These are phyloP conservation scores for Sternotherus odoratus DNA, from an alignment of 2,797 vertebrate genomes.

Conservation along the genomic window DNA sequence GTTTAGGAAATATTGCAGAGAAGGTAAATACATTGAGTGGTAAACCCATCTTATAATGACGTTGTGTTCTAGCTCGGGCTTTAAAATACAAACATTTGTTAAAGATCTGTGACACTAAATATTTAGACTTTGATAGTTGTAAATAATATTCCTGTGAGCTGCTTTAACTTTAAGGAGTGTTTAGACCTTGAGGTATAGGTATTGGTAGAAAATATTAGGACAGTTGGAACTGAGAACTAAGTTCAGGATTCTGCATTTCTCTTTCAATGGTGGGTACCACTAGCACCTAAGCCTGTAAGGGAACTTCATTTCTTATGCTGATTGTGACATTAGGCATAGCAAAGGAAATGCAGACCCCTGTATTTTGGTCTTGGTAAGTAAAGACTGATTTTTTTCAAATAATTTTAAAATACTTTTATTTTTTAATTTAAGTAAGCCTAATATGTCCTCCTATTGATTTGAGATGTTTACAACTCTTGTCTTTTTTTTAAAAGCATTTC, in stretches of 20 bases:
- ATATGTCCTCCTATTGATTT: background rate
- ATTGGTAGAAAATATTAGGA: background rate
- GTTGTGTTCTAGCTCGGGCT: background rate
- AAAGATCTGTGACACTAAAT: background rate
- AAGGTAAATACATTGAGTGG: background rate
- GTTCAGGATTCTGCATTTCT: background rate
- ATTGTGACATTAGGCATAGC: background rate
- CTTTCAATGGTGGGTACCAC: background rate
- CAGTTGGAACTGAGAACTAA: background rate
- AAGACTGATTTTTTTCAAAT: background rate
- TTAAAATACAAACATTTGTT: background rate
- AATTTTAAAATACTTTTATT: background rate
- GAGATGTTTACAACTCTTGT: background rate
- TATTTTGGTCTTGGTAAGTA: background rate
- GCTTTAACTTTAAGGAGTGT: background rate
- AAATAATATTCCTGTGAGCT: background rate
- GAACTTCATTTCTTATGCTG: background rate
- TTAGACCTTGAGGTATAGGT: background rate
- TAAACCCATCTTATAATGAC: background rate
- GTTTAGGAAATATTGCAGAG: background rate
- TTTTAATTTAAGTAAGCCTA: background rate
- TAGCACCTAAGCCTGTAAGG: background rate
- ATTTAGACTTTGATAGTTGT: background rate
- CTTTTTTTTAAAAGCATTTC: background rate
- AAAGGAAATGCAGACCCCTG: background rate